Evolutionary conservation across 2,888 invertebrate species (phyloP).

Genomic region (Andrena haemorrhoa): DNA sequence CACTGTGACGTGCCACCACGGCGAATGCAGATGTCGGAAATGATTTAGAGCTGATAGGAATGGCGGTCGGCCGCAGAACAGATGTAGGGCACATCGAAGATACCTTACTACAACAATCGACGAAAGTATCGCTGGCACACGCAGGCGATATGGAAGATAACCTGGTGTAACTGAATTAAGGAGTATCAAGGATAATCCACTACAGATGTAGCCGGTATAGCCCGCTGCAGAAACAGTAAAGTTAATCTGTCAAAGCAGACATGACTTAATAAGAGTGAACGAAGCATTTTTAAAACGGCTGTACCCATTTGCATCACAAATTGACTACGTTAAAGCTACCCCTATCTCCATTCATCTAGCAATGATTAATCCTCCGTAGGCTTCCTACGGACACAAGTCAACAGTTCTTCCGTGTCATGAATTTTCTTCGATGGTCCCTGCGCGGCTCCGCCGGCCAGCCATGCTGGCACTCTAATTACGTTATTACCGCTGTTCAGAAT

Average conservation of each 20-base stretch:
- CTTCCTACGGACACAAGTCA: conserved; percentile 13
- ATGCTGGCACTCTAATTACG: conserved; percentile 50
- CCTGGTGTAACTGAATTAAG: background rate
- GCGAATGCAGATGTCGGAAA: conserved; percentile 31
- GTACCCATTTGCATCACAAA: conserved; percentile 32
- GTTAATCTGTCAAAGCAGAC: background rate
- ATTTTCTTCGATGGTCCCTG: conserved; percentile 46
- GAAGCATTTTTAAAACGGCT: conserved; percentile 1
- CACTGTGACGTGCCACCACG: background rate
- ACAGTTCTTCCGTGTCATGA: conserved; percentile 47
- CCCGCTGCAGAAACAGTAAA: background rate
- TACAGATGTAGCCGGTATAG: background rate
- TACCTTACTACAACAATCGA: background rate
- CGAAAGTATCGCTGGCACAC: conserved; percentile 16
- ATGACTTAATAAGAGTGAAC: background rate
- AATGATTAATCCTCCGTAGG: conserved; percentile 40
- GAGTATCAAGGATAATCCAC: background rate
- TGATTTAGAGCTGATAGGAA: conserved; percentile 46
- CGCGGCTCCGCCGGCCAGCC: conserved; percentile 17
- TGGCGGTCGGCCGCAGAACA: conserved; percentile 13
- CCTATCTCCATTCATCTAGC: conserved; percentile 31
- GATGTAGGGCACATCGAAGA: conserved; percentile 27
- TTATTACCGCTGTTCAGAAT: conserved; percentile 47
- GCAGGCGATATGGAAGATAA: conserved; percentile 13
- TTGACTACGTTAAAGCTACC: conserved; percentile 6